Evolutionary conservation across 2,113 vertebrate genomes (phyloP).

Genomic region (Dendrocopos noguchii): DNA sequence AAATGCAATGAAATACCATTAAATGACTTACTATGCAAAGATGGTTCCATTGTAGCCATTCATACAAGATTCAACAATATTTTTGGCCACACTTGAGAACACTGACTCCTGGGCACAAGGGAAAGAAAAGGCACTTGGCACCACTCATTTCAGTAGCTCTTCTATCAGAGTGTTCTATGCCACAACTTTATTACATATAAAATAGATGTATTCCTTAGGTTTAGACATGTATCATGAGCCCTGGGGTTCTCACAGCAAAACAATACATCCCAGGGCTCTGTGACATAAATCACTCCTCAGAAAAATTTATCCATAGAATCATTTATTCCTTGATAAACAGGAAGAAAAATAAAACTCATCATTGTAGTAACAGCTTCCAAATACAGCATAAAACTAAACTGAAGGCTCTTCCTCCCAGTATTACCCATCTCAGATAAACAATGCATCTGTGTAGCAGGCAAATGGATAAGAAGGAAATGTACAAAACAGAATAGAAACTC

Average conservation of each 20-base stretch:
- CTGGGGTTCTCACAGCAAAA: not conserved
- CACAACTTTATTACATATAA: not conserved
- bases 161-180: not conserved
- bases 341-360: not conserved
- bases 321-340: not conserved
- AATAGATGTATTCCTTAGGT: not conserved
- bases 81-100: constrained; percentile 91
- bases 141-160: not conserved
- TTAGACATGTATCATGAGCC: not conserved
- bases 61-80: constrained; percentile 94
- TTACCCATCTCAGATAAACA: not conserved
- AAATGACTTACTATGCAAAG: constrained; percentile 94
- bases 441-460: not conserved
- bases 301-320: not conserved
- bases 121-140: not conserved
- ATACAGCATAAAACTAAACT: not conserved
- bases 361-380: not conserved
- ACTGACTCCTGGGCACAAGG: constrained; percentile 85
- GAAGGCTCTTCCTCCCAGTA: not conserved
- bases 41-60: constrained; percentile 98
- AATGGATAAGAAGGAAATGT: not conserved
- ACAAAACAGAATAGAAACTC: not conserved
- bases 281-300: not conserved
- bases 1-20: not conserved
- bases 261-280: not conserved